A percentile compares a stretch with the other conserved stretches of the same genome.
phyloP scores from a whole-genome alignment of 2,797 vertebrate genomes.

The Anomalospiza imberbis region DNA sequence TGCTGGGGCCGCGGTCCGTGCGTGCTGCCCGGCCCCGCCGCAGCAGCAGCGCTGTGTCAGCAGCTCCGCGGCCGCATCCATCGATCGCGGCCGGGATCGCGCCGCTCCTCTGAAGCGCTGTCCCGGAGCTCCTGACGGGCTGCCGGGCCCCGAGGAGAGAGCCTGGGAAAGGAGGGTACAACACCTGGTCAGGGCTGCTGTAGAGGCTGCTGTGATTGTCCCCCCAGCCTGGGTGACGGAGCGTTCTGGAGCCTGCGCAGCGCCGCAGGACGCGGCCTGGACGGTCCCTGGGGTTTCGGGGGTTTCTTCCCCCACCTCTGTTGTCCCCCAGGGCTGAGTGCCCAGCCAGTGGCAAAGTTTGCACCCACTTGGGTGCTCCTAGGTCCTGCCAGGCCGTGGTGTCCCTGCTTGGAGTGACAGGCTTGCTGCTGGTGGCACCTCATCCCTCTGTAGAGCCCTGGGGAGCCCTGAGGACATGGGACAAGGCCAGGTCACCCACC shows the following conservation, averaged over 20 bases:
- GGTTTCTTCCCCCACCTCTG: background rate
- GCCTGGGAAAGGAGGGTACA: background rate
- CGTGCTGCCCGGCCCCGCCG: background rate
- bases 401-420: background rate
- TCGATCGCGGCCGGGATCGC: background rate
- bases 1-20: background rate
- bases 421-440: background rate
- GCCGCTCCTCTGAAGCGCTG: background rate
- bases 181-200: background rate
- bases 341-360: accelerated
- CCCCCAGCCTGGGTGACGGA: background rate
- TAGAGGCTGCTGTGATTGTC: background rate
- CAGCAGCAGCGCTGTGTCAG: constrained; percentile 8
- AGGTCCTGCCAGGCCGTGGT: background rate
- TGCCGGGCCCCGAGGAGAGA: background rate
- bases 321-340: background rate
- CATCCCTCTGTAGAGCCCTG: background rate
- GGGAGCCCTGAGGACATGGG: accelerated
- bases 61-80: background rate
- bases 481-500: background rate
- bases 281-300: accelerated
- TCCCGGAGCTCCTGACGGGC: background rate
- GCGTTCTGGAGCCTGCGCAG: background rate
- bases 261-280: accelerated
- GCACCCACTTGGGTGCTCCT: background rate